Conservation (phyloP, 2,797 vertebrate genomes). For the Pantherophis vulpinus region DNA sequence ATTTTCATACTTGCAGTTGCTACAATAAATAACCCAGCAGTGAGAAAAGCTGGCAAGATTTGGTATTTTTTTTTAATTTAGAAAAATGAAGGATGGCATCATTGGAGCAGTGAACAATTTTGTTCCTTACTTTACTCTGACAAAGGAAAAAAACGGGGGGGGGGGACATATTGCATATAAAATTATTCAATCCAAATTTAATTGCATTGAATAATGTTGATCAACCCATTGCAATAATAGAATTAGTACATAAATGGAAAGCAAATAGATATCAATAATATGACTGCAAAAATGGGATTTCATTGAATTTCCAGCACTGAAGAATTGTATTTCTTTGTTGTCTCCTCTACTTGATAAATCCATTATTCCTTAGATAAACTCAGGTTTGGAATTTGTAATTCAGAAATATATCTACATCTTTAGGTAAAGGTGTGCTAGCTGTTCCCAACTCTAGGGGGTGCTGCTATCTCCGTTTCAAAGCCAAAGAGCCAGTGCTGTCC, state of each 20-base stretch:
- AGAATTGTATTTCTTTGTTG: neutral
- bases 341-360: neutral
- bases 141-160: too few species aligned
- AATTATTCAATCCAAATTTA: neutral
- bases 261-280: neutral
- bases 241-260: neutral
- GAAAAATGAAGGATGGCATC: neutral
- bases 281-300: neutral
- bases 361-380: neutral
- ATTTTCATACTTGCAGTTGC: neutral
- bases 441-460: too few species aligned
- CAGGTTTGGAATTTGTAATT: neutral
- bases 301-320: neutral
- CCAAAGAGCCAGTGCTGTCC: too few species aligned
- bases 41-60: neutral
- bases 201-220: neutral
- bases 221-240: neutral
- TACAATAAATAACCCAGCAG: neutral
- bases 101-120: neutral
- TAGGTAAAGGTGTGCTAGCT: neutral
- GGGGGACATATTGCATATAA: neutral
- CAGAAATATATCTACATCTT: neutral
- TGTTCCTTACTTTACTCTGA: neutral
- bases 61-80: neutral
- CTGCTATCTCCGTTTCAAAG: too few species aligned